Conservation (phyloP, 1,140 invertebrate species). For the Leucophenga varia region DNA sequence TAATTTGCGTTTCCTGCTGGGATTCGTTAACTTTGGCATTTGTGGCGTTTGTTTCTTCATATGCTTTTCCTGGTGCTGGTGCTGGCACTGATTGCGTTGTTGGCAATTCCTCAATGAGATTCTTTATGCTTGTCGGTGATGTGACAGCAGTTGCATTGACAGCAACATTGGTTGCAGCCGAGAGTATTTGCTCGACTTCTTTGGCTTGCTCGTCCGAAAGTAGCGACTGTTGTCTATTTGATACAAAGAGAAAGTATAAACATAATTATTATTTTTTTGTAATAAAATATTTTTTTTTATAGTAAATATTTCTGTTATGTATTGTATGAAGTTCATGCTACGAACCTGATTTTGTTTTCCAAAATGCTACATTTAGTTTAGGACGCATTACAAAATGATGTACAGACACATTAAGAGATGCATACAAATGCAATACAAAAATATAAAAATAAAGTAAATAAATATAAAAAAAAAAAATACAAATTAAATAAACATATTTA, state of each 20-base stretch:
- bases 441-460: too few species aligned
- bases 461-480: too few species aligned
- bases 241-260: conserved; percentile 1
- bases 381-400: too few species aligned
- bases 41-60: conserved; percentile 1
- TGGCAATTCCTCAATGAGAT: conserved; percentile 42
- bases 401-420: conserved; percentile 24
- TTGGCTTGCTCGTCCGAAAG: conserved; percentile 84
- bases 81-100: conserved; percentile 11
- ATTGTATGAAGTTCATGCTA: conserved; percentile 21
- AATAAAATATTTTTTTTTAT: too few species aligned
- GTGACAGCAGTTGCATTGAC: conserved; percentile 49
- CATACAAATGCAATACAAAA: conserved; percentile 26
- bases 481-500: conserved; percentile 28
- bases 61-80: conserved; percentile 1
- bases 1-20: conserved; percentile 31
- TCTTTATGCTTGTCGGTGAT: conserved; percentile 49
- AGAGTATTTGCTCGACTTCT: conserved; percentile 76
- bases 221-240: conserved; percentile 69
- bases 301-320: too few species aligned
- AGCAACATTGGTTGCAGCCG: conserved; percentile 58
- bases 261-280: too few species aligned
- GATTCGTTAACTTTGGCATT: conserved; percentile 18
- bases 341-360: conserved; percentile 79
- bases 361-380: conserved; percentile 67